Conservation (phyloP, 2,888 invertebrate genomes). For the Latrodectus elegans region DNA sequence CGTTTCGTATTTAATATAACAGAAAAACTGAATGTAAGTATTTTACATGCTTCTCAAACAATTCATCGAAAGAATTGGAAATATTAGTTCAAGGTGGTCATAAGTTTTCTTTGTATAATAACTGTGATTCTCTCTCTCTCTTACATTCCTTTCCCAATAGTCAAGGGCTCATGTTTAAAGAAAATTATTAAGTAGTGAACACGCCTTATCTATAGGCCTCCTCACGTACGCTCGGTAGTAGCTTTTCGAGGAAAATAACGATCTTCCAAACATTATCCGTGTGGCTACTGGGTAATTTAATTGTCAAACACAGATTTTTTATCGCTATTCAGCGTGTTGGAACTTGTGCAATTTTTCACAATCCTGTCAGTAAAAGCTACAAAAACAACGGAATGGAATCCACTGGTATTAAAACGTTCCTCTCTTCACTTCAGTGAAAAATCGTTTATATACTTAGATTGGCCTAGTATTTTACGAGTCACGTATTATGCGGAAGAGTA, state of each 20-base stretch:
- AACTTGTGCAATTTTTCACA: constrained; percentile 39
- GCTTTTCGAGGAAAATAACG: constrained; percentile 56
- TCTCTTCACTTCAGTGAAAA: constrained; percentile 24
- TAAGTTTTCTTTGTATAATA: too few species aligned
- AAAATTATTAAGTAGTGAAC: constrained; percentile 49
- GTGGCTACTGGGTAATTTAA: constrained; percentile 62
- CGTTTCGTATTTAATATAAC: too few species aligned
- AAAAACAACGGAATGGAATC: constrained; percentile 33
- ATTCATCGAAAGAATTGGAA: constrained; percentile 20
- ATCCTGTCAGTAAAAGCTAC: constrained; percentile 28
- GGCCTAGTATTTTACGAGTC: constrained; percentile 2
- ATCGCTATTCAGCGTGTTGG: constrained; percentile 50
- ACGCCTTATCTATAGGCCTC: constrained; percentile 45
- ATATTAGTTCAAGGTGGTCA: neutral
- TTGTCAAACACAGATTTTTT: constrained; percentile 59
- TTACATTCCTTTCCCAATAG: constrained; percentile 6
- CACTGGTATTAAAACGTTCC: constrained; percentile 55
- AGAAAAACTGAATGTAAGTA: neutral
- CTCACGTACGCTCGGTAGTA: constrained; percentile 28
- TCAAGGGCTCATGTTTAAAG: constrained; percentile 31
- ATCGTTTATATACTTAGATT: constrained; percentile 42
- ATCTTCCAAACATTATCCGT: constrained; percentile 51
- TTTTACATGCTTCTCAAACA: constrained; percentile 18
- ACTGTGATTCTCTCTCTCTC: too few species aligned
- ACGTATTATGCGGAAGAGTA: constrained; percentile 21